Conservation (phyloP, 2,113 vertebrate genomes). For the Vanacampus margaritifer region DNA sequence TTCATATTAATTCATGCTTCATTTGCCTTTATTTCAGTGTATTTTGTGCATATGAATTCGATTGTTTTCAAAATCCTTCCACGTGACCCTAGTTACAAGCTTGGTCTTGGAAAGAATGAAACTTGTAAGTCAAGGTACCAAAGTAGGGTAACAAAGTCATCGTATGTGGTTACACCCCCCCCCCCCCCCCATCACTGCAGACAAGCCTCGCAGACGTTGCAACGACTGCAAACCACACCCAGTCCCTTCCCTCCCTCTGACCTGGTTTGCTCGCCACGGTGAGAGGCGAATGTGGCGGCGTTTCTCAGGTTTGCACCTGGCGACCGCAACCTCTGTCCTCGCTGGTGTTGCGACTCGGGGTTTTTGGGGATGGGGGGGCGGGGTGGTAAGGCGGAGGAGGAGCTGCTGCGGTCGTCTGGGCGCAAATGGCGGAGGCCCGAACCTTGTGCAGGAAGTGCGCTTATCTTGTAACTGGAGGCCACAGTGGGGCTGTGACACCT, state of each 20-base stretch:
- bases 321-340: conserved; percentile 65
- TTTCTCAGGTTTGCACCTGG: conserved; percentile 71
- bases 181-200: background rate
- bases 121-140: background rate
- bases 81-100: background rate
- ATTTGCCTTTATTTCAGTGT: too few relatives aligned
- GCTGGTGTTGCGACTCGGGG: conserved; percentile 56
- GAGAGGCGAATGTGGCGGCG: conserved; percentile 64
- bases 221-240: conserved; percentile 52
- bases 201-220: conserved; percentile 23
- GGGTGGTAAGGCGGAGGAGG: conserved; percentile 19
- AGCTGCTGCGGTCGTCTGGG: conserved; percentile 55
- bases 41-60: too few relatives aligned
- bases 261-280: conserved; percentile 62
- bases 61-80: too few relatives aligned
- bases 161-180: background rate
- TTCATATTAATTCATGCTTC: too few relatives aligned
- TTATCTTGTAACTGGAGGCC: conserved; percentile 71
- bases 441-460: conserved; percentile 75
- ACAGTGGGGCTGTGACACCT: conserved; percentile 74
- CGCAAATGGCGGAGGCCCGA: conserved; percentile 54
- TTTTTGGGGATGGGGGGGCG: background rate
- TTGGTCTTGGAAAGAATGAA: background rate
- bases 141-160: background rate
- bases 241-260: conserved; percentile 47